These are phyloP conservation scores for Patella vulgata DNA, from an alignment of 1,140 invertebrate species.

Conservation along the genomic window DNA sequence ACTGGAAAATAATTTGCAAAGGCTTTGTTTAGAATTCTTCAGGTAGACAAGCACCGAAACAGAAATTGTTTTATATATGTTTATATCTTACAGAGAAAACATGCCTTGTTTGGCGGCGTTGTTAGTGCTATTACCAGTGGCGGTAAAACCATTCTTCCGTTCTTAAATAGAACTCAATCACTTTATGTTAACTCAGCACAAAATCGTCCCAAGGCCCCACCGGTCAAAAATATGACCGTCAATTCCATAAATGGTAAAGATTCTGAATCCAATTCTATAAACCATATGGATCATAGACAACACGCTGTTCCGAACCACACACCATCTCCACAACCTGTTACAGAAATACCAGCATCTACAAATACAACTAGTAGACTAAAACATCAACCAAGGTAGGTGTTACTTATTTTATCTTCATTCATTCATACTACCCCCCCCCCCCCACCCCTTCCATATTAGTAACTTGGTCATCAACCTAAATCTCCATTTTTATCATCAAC, in stretches of 20 bases:
- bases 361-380: not conserved
- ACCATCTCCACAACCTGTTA: conserved; percentile 12
- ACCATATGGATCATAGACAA: no score
- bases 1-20: no score
- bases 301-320: conserved; percentile 19
- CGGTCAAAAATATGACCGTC: no score
- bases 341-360: conserved; percentile 2
- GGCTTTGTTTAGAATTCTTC: no score
- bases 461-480: no score
- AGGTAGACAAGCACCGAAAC: no score
- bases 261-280: conserved; percentile 46
- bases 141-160: conserved; percentile 51
- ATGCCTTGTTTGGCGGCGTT: conserved; percentile 88
- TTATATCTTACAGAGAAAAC: conserved; percentile 81
- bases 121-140: conserved; percentile 63
- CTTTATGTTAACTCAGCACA: conserved; percentile 50
- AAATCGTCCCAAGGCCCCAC: no score
- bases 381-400: no score
- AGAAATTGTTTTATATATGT: conserved; percentile 7
- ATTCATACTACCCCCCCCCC: no score
- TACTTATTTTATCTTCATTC: no score
- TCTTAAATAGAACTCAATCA: conserved; percentile 55
- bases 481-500: no score
- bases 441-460: no score
- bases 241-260: conserved; percentile 45